Conservation (phyloP, 2,888 invertebrate species). For the Platycnemis pennipes region DNA sequence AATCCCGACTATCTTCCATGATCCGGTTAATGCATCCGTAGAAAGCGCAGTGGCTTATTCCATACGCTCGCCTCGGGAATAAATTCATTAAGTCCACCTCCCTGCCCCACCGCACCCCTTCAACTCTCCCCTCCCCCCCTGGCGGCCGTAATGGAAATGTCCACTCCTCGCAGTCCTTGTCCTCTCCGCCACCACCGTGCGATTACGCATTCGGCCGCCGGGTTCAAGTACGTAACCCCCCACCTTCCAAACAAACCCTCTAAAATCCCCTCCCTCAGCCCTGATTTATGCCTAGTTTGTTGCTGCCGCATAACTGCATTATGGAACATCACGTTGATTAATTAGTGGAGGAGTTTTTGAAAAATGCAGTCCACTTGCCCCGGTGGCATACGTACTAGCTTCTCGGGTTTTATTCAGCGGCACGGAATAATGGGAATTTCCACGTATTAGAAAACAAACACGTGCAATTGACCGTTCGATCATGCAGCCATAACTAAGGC, state of each 20-base stretch:
- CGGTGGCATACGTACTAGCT: background rate
- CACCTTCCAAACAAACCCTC: background rate
- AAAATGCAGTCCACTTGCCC: background rate
- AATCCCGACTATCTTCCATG: background rate
- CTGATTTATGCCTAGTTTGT: background rate
- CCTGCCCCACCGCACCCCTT: background rate
- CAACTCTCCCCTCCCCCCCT: background rate
- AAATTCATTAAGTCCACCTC: background rate
- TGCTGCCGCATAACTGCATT: background rate
- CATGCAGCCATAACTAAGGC: background rate
- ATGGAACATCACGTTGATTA: slow-evolving; percentile 9
- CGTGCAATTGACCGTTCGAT: background rate
- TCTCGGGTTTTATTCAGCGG: background rate
- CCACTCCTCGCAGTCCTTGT: background rate
- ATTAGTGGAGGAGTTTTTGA: background rate
- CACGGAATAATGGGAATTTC: background rate
- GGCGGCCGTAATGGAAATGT: background rate
- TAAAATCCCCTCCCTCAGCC: background rate
- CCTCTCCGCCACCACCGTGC: background rate
- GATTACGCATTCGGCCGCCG: background rate
- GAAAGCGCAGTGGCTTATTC: background rate
- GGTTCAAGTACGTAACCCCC: background rate
- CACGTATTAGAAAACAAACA: background rate
- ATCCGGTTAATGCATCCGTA: background rate
- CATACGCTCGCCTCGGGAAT: background rate